Evolutionary conservation across 37 sponge, comb jelly and placozoan species (phyloP).

Genomic region (Theonella swinhoei): DNA sequence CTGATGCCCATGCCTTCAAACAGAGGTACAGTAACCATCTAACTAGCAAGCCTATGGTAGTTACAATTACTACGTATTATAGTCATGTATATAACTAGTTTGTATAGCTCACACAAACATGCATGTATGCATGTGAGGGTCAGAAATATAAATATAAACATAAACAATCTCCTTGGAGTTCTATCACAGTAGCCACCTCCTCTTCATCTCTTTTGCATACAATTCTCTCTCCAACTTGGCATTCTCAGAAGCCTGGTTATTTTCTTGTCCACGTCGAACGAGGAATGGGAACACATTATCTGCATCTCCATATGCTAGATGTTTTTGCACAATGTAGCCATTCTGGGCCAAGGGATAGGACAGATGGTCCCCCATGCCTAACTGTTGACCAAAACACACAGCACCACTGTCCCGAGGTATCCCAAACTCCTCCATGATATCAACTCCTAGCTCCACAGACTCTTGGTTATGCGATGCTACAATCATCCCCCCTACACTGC

Average conservation of each 20-base stretch:
- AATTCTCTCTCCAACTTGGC: conserved; percentile 67
- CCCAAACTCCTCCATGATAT: conserved; percentile 48
- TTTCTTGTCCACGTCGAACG: conserved; percentile 82
- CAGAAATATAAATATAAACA: no score
- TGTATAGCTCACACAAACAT: no score
- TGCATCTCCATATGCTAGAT: conserved; percentile 79
- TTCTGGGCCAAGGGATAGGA: conserved; percentile 70
- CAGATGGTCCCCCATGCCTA: conserved; percentile 89
- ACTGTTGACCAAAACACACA: conserved; percentile 88
- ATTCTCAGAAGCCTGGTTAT: conserved; percentile 63
- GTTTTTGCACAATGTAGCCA: conserved; percentile 82
- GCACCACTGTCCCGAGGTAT: conserved; percentile 37
- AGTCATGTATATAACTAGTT: no score
- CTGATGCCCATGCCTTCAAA: conserved; percentile 50
- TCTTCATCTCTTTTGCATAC: conserved; percentile 65
- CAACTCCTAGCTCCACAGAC: conserved; percentile 53
- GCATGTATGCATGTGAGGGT: no score
- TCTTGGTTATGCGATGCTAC: conserved; percentile 83
- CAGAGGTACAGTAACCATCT: conserved; percentile 23
- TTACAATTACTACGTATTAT: no score
- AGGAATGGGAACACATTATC: conserved; percentile 88
- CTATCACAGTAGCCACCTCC: no score
- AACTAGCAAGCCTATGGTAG: no score
- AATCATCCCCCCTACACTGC: conserved; percentile 28
- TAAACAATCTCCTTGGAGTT: no score